Evolutionary conservation across 2,113 vertebrate species (phyloP).

Genomic region (Elephantulus edwardii): DNA sequence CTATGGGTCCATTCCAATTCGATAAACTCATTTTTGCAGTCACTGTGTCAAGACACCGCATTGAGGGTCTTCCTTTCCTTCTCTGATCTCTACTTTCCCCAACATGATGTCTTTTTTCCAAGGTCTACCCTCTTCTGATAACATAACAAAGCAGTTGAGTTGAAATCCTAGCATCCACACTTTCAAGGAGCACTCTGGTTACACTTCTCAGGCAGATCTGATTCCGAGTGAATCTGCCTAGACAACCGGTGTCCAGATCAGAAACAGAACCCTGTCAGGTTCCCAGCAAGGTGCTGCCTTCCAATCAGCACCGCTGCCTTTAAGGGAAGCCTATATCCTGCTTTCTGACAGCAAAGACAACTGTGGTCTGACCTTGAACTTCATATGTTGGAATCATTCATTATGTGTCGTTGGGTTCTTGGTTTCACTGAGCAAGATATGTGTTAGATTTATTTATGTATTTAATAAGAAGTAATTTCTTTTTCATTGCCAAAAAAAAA

Average conservation of each 20-base stretch:
- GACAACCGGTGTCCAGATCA: neutral
- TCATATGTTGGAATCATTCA: fast-evolving
- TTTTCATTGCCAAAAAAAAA: neutral
- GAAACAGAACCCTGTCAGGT: neutral
- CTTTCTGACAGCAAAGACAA: neutral
- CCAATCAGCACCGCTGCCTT: too few species aligned
- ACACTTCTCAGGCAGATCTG: too few species aligned
- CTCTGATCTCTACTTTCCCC: too few species aligned
- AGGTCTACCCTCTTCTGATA: too few species aligned
- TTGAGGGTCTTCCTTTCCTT: too few species aligned
- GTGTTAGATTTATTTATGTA: fast-evolving
- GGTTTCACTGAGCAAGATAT: neutral
- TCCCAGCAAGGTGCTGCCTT: neutral
- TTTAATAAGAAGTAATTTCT: neutral
- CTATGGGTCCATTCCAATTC: too few species aligned
- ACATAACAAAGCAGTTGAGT: too few species aligned
- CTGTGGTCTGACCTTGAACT: neutral
- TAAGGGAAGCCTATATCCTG: fast-evolving
- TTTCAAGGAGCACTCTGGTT: too few species aligned
- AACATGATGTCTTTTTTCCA: too few species aligned
- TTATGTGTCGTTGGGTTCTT: neutral
- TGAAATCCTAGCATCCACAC: too few species aligned
- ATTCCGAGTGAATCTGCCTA: neutral
- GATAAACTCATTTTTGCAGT: too few species aligned
- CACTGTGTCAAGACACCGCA: too few species aligned